Evolutionary conservation across 2,888 invertebrate species (phyloP), one percentile per base, ranked within the genome.

Genomic region (Drosophila kuntzei): DNA sequence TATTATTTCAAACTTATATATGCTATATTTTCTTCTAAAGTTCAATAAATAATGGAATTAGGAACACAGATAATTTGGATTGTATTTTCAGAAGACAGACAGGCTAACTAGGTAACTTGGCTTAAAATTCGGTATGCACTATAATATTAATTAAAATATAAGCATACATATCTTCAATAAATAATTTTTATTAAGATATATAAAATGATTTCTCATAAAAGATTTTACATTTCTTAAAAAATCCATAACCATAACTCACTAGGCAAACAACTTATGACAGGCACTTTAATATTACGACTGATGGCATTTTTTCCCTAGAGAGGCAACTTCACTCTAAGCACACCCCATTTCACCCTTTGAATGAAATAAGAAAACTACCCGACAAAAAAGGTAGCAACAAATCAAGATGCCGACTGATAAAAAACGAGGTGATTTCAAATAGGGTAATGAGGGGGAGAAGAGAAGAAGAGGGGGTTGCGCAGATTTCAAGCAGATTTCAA

Each of bases 401-500:
- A 64, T 44, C 41, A 65, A 68, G 36, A 54, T 57, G 57, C 44
- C 61, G 49, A 14, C 58, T 18, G 37, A 27, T 22, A 29, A 61
- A 44, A 54, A 66, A 67, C 44, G 8, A 4, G n/a, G 14, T 1
- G 25, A 49, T 54, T 67, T 61, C 11, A 2, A 20, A 25, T 5
- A 8, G 27, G 27, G 1, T 16, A 18, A 11, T 5, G 22, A 9
- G 14, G 16, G 3, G 29, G 4, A 0, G 27, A 2, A 27, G 27
- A n/a, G 11, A 22, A 7, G 11, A 22, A 7, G 11, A 7, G n/a
- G 9, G 18, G 34, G 44, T 16, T 37, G 41, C 37, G 36, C 43
- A 29, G 50, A 37, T 34, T 41, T 51, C 29, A 54, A 64, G 46
- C 62, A 64, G 66, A 75, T 78, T 83, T 61, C 8, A 53, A 47